Evolutionary conservation across 2,113 vertebrate species (phyloP).

Genomic region (Prionailurus bengalensis): DNA sequence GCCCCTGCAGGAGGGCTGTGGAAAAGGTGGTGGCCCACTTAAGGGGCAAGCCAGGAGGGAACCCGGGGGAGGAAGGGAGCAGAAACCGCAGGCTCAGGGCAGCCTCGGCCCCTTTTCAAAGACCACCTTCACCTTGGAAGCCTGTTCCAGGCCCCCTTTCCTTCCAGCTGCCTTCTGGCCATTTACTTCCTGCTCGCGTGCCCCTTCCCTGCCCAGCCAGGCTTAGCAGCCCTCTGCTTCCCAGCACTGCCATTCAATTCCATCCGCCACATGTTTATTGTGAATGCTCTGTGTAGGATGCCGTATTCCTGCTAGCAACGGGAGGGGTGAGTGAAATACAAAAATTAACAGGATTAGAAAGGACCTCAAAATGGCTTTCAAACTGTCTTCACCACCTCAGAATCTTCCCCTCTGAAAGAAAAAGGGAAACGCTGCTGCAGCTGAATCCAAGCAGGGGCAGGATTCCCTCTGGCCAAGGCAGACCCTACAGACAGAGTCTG

Average conservation of each 20-base stretch:
- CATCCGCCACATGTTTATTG: background rate
- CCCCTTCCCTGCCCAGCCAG: background rate
- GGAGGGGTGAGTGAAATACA: background rate
- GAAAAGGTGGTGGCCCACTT: background rate
- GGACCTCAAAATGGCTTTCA: background rate
- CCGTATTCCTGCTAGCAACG: background rate
- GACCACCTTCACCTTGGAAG: background rate
- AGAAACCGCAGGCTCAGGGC: background rate
- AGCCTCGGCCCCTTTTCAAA: background rate
- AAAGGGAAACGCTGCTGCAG: background rate
- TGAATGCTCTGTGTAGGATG: background rate
- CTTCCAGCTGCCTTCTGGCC: background rate
- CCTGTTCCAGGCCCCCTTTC: background rate
- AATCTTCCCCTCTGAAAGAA: background rate
- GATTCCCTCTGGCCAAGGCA: background rate
- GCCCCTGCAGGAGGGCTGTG: background rate
- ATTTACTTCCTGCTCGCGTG: background rate
- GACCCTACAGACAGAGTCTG: background rate
- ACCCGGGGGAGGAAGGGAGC: background rate
- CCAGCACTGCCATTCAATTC: background rate
- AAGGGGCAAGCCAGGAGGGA: background rate
- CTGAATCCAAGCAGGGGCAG: background rate
- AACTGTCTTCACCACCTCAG: background rate
- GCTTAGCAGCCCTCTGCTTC: background rate
- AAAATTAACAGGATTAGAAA: conserved; percentile 7